Conservation (phyloP, 2,888 invertebrate species). For the Tortricodes alternella region DNA sequence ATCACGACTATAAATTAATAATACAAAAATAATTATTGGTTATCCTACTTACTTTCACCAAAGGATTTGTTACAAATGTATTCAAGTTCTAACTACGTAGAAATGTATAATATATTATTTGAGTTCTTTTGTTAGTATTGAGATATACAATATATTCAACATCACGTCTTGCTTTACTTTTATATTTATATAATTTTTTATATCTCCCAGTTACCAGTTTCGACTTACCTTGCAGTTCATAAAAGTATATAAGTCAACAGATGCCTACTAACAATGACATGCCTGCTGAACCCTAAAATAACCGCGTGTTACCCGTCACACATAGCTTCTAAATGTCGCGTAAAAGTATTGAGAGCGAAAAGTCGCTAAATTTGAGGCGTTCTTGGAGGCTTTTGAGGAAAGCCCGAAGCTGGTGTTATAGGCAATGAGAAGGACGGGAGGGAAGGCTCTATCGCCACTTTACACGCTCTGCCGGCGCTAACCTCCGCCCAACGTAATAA, state of each 20-base stretch:
- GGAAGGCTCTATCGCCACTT: conserved; percentile 79
- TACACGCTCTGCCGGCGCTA: conserved; percentile 79
- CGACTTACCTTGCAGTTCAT: not conserved
- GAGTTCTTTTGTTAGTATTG: too few relatives aligned
- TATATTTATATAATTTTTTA: too few relatives aligned
- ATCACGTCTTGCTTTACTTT: too few relatives aligned
- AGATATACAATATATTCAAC: too few relatives aligned
- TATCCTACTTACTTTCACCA: too few relatives aligned
- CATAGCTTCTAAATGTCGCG: conserved; percentile 68
- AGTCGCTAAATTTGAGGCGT: conserved; percentile 80
- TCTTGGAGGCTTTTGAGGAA: conserved; percentile 78
- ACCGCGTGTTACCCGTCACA: conserved; percentile 41
- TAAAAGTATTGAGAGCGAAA: conserved; percentile 78
- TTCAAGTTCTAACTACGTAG: too few relatives aligned
- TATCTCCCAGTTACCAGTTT: too few relatives aligned
- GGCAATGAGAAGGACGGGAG: conserved; percentile 77
- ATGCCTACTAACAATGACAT: too few relatives aligned
- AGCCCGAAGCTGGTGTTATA: conserved; percentile 77
- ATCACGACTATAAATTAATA: too few relatives aligned
- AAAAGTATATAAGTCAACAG: not conserved
- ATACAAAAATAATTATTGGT: too few relatives aligned
- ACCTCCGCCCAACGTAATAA: conserved; percentile 81
- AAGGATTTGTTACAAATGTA: too few relatives aligned
- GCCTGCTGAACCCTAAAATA: conserved; percentile 25
- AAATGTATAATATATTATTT: too few relatives aligned